Evolutionary conservation across 2,888 invertebrate species (phyloP).

Genomic region (Epinotia brunnichana): DNA sequence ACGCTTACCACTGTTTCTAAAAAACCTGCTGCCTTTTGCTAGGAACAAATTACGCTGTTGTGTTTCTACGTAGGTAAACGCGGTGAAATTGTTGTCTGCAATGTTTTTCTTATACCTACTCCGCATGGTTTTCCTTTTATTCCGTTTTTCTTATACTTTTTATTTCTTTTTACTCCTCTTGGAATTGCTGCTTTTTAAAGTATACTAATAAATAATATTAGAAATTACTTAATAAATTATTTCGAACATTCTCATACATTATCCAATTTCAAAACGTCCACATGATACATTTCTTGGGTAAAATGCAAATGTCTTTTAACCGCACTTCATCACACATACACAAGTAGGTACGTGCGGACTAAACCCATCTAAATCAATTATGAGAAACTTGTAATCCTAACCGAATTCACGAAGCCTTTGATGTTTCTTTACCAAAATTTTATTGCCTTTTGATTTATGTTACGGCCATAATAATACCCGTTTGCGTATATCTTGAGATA

Average conservation of each 20-base stretch:
- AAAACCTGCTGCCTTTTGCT: background rate
- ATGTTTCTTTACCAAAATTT: constrained; percentile 27
- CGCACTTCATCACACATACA: constrained; percentile 27
- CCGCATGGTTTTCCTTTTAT: too few relatives aligned
- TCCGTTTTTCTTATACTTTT: background rate
- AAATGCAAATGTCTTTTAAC: constrained; percentile 13
- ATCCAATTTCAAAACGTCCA: constrained; percentile 1
- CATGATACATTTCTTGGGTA: background rate
- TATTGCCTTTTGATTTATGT: constrained; percentile 40
- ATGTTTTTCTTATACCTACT: background rate
- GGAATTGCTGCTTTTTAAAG: too few relatives aligned
- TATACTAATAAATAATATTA: too few relatives aligned
- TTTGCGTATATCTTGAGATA: constrained; percentile 33
- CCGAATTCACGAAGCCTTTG: constrained; percentile 25
- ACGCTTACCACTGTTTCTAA: too few relatives aligned
- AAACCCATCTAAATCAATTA: constrained; percentile 39
- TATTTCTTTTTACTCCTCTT: background rate
- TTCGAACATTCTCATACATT: background rate
- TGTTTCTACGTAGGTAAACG: background rate
- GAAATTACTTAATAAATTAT: constrained; percentile 1
- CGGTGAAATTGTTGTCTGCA: background rate
- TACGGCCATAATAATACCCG: constrained; percentile 27
- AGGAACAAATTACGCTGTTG: background rate
- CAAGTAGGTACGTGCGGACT: too few relatives aligned
- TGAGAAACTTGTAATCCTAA: constrained; percentile 15